Percentiles rank a stretch among this genome's conserved stretches.
Evolutionary conservation across 2,113 vertebrate species (phyloP).

Genomic region (Hoplias malabaricus): DNA sequence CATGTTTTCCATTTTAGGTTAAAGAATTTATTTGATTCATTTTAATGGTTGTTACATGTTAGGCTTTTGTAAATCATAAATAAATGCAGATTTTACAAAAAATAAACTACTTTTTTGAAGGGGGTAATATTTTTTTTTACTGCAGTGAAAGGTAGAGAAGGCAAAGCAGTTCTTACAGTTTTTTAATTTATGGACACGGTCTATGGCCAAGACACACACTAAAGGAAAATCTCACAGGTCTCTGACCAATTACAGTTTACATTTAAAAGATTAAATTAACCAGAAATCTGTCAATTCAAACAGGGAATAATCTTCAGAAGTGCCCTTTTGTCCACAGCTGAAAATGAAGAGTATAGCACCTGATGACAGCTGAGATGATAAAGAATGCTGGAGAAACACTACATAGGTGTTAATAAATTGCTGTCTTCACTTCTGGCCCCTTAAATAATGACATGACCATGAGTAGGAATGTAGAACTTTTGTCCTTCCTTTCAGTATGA

Average conservation of each 20-base stretch:
- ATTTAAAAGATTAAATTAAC: too few species aligned
- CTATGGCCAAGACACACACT: too few species aligned
- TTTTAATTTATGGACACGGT: not conserved
- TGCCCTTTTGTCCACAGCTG: too few species aligned
- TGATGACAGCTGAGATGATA: too few species aligned
- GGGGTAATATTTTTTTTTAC: not conserved
- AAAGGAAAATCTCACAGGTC: too few species aligned
- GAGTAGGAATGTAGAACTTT: not conserved
- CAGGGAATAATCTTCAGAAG: too few species aligned
- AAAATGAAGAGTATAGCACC: too few species aligned
- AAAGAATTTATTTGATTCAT: constrained; percentile 69
- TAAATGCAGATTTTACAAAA: constrained; percentile 81
- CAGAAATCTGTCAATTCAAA: too few species aligned
- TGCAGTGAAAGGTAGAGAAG: not conserved
- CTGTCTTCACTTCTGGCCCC: not conserved
- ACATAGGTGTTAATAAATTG: too few species aligned
- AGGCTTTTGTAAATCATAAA: constrained; percentile 83
- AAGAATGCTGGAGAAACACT: too few species aligned
- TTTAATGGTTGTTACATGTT: constrained; percentile 75
- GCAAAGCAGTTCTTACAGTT: not conserved
- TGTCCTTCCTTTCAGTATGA: not conserved
- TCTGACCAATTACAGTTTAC: too few species aligned
- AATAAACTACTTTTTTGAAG: constrained; percentile 9
- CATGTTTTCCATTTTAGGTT: constrained; percentile 65
- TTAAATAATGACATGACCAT: not conserved